These are phyloP conservation scores for Channa striata DNA, from an alignment of 2,797 vertebrate species.

Conservation along the genomic window DNA sequence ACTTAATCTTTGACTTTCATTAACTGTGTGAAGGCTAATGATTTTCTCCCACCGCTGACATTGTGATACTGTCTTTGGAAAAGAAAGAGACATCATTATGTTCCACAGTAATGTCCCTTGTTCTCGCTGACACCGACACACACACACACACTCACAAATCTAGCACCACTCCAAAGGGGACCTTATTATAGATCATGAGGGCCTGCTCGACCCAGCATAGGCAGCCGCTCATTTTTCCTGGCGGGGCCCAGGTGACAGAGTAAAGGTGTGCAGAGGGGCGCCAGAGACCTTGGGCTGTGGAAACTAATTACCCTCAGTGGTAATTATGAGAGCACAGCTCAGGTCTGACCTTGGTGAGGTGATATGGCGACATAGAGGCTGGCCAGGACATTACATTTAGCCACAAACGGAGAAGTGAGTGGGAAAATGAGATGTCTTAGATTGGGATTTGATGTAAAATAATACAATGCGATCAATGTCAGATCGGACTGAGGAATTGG, in stretches of 20 bases:
- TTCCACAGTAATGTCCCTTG: constrained; percentile 66
- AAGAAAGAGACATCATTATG: constrained; percentile 73
- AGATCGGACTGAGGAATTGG: too few relatives aligned
- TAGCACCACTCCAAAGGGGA: constrained; percentile 58
- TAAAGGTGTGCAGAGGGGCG: constrained; percentile 74
- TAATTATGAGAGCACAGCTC: constrained; percentile 79
- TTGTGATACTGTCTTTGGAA: constrained; percentile 65
- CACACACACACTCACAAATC: constrained; percentile 36
- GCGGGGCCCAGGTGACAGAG: constrained; percentile 69
- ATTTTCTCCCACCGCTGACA: constrained; percentile 66
- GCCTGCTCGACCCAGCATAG: constrained; percentile 42
- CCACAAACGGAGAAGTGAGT: constrained; percentile 12
- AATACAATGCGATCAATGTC: too few relatives aligned
- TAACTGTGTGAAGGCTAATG: constrained; percentile 80
- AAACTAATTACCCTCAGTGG: constrained; percentile 84
- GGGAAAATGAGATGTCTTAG: not conserved
- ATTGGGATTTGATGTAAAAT: not conserved
- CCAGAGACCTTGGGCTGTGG: constrained; percentile 74
- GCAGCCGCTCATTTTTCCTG: constrained; percentile 65
- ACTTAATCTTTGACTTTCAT: constrained; percentile 84
- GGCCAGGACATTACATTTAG: constrained; percentile 17
- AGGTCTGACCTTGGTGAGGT: constrained; percentile 76
- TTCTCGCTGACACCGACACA: constrained; percentile 38
- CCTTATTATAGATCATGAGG: constrained; percentile 68
- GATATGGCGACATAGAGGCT: constrained; percentile 53